Percentiles rank a stretch among this genome's conserved stretches.
Conservation (phyloP, 2,888 invertebrate genomes). For the Mythimna vitellina region DNA sequence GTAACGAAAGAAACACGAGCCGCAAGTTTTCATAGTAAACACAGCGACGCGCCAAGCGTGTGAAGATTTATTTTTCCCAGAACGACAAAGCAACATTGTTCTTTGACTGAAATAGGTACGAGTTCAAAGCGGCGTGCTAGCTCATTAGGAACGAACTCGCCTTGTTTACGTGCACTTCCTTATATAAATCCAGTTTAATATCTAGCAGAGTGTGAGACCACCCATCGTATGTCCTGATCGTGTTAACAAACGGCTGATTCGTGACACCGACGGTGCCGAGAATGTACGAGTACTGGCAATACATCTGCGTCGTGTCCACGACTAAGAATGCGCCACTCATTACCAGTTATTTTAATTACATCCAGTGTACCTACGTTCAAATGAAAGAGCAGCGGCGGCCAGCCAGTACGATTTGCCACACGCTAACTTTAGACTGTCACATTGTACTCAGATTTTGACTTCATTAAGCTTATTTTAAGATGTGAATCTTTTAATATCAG, state of each 20-base stretch:
- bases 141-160: conserved; percentile 78
- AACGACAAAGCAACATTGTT: conserved; percentile 85
- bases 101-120: conserved; percentile 80
- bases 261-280: conserved; percentile 49
- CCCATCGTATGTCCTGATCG: conserved; percentile 52
- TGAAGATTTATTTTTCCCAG: conserved; percentile 85
- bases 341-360: conserved; percentile 84
- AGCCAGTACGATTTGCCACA: conserved; percentile 53
- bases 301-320: conserved; percentile 75
- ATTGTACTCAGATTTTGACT: conserved; percentile 59
- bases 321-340: conserved; percentile 79
- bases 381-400: conserved; percentile 61
- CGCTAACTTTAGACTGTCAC: conserved; percentile 55
- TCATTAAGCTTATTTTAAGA: conserved; percentile 56
- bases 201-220: conserved; percentile 48
- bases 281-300: conserved; percentile 64
- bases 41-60: conserved; percentile 72
- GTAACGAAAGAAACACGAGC: conserved; percentile 74
- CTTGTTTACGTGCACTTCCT: conserved; percentile 74
- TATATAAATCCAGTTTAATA: conserved; percentile 49
- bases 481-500: conserved; percentile 48
- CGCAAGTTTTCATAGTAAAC: conserved; percentile 83
- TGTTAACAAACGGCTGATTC: conserved; percentile 58
- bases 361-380: conserved; percentile 62
- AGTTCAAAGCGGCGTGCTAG: conserved; percentile 82